Conservation (phyloP, 2,113 vertebrate species). For the human region DNA sequence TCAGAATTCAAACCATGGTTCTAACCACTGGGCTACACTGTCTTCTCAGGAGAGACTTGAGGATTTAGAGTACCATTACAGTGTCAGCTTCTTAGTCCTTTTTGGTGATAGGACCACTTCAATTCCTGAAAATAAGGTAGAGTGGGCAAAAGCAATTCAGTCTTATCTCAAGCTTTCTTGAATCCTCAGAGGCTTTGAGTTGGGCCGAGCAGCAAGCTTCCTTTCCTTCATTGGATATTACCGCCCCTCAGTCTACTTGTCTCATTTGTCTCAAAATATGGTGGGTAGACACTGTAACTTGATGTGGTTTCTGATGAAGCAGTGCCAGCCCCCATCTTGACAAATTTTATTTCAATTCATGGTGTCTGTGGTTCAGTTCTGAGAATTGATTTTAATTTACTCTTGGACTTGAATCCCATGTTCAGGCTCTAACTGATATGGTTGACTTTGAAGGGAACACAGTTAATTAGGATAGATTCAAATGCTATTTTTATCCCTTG, state of each 20-base stretch:
- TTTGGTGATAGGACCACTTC: not conserved
- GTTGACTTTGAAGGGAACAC: conserved; percentile 55
- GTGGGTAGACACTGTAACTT: not conserved
- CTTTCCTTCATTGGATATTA: accelerated
- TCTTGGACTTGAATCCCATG: not conserved
- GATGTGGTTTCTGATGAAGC: not conserved
- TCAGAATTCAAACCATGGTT: not conserved
- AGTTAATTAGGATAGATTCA: conserved; percentile 52
- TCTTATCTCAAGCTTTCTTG: not conserved
- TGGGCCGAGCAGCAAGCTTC: not conserved
- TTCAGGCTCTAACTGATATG: not conserved
- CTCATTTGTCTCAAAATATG: not conserved
- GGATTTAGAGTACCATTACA: not conserved
- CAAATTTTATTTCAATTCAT: not conserved
- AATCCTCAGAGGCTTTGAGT: not conserved
- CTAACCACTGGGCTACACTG: not conserved
- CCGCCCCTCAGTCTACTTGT: not conserved
- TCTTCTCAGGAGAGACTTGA: not conserved
- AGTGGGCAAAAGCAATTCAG: not conserved
- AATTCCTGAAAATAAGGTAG: not conserved
- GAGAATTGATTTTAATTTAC: conserved; percentile 32
- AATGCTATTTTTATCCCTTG: conserved; percentile 57
- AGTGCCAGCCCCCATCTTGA: not conserved
- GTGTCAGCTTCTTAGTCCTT: not conserved
- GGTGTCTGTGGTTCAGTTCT: not conserved